phyloP scores from a whole-genome alignment of 2,888 invertebrate species.

The Odontocolon sp. region DNA sequence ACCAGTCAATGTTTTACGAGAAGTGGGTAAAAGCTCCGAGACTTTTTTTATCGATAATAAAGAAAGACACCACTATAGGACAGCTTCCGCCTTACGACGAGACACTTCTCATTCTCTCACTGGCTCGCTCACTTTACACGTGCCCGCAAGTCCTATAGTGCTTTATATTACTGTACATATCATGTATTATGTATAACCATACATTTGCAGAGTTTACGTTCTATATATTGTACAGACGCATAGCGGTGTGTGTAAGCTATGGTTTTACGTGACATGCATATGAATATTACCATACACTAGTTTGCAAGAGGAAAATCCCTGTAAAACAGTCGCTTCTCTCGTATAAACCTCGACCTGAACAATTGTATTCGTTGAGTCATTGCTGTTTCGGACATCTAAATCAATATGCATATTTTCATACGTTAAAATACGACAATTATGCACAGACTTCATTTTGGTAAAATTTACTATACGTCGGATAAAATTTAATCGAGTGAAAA shows the following conservation, averaged over 20 bases:
- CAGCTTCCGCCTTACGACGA: not conserved
- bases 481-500: too few relatives aligned
- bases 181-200: constrained; percentile 6
- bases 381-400: not conserved
- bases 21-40: constrained; percentile 22
- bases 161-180: not conserved
- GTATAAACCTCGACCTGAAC: not conserved
- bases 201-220: constrained; percentile 14
- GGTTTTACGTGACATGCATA: constrained; percentile 25
- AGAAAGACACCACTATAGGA: constrained; percentile 22
- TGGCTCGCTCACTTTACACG: constrained; percentile 22
- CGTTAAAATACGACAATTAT: too few relatives aligned
- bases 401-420: too few relatives aligned
- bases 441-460: too few relatives aligned
- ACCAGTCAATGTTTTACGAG: constrained; percentile 37
- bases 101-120: constrained; percentile 17
- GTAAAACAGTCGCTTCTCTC: not conserved
- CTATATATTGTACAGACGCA: not conserved
- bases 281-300: constrained; percentile 1
- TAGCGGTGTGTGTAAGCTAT: constrained; percentile 6
- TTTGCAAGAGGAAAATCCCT: not conserved
- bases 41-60: constrained; percentile 42
- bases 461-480: too few relatives aligned
- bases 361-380: not conserved
- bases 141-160: not conserved